phyloP scores from a whole-genome alignment of 2,113 vertebrate species.

The human (Homo sapiens) region DNA sequence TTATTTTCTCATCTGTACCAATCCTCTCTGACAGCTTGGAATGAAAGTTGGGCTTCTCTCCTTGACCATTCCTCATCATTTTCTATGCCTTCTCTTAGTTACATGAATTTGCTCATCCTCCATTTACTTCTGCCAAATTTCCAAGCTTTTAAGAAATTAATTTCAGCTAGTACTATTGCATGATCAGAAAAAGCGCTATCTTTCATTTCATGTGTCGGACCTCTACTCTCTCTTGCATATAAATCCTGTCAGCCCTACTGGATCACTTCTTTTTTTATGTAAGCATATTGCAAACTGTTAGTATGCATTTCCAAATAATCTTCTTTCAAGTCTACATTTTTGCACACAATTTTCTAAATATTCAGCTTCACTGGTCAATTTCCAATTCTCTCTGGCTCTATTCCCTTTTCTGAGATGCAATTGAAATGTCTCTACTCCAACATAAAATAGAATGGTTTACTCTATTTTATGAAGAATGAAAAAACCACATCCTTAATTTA shows the following conservation, averaged over 20 bases:
- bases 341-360: conserved; percentile 62
- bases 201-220: conserved; percentile 60
- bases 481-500: conserved; percentile 54
- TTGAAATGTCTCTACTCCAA: conserved; percentile 61
- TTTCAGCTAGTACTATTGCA: conserved; percentile 65
- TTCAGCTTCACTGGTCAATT: conserved; percentile 51
- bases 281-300: conserved; percentile 56
- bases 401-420: conserved; percentile 53
- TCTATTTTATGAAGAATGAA: conserved; percentile 66
- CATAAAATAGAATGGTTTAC: neutral
- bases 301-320: conserved; percentile 53
- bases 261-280: conserved; percentile 45
- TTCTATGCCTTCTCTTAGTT: conserved; percentile 45
- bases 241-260: conserved; percentile 52
- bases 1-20: conserved; percentile 63
- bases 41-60: conserved; percentile 52
- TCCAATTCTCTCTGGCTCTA: conserved; percentile 60
- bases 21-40: conserved; percentile 61
- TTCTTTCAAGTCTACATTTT: conserved; percentile 49
- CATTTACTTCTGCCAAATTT: conserved; percentile 62
- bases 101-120: conserved; percentile 60
- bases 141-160: conserved; percentile 76
- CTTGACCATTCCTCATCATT: conserved; percentile 55
- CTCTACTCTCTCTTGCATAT: conserved; percentile 54
- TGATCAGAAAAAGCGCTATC: conserved; percentile 50